phyloP scores from a whole-genome alignment of 2,113 vertebrate species.

The Cyanoderma ruficeps region DNA sequence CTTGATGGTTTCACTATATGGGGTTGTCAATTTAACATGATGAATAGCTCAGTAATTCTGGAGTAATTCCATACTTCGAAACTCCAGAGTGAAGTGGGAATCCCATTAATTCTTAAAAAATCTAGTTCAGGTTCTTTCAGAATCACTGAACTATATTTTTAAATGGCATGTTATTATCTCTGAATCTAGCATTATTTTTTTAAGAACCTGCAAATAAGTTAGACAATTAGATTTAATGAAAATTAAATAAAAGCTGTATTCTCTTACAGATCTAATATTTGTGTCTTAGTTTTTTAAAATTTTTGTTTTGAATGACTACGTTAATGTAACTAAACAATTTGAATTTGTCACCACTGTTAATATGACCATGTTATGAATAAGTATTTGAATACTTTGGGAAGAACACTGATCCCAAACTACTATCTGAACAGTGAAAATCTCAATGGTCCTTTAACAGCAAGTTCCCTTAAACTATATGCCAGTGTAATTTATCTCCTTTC shows the following conservation, averaged over 20 bases:
- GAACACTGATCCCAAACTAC: neutral
- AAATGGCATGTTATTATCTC: neutral
- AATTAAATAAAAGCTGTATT: neutral
- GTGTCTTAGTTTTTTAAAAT: neutral
- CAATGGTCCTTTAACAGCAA: neutral
- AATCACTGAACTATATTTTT: neutral
- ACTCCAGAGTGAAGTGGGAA: neutral
- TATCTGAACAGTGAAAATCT: neutral
- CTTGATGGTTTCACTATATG: conserved; percentile 28
- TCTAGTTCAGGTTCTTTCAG: neutral
- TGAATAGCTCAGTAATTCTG: neutral
- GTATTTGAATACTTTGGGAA: neutral
- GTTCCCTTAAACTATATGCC: neutral
- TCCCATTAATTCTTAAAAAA: neutral
- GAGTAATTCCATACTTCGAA: neutral
- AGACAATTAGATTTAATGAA: neutral
- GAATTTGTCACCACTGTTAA: neutral
- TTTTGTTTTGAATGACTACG: neutral
- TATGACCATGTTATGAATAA: neutral
- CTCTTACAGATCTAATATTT: neutral
- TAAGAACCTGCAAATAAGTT: neutral
- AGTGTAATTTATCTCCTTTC: neutral
- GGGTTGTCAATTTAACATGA: conserved; percentile 31
- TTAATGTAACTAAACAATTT: neutral
- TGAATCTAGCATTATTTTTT: neutral